These are phyloP conservation scores for Cyprinodon diabolis DNA, from an alignment of 2,797 vertebrate species.

Conservation along the genomic window DNA sequence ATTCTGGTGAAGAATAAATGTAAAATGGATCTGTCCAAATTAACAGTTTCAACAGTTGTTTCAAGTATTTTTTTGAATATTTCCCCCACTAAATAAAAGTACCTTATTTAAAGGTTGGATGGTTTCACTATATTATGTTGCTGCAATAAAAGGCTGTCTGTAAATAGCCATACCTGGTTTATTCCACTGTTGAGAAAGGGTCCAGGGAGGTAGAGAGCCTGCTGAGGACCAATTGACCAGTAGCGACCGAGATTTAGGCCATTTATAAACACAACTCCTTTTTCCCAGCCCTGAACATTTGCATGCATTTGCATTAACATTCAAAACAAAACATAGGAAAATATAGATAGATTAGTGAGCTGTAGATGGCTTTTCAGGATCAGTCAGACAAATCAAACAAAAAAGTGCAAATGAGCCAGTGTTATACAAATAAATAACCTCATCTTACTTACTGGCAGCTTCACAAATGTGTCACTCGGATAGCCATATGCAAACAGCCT, in stretches of 20 bases:
- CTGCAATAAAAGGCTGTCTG: not conserved
- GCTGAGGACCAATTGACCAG: slow-evolving; percentile 94
- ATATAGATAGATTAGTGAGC: not conserved
- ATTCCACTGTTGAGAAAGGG: slow-evolving; percentile 86
- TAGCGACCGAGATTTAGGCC: slow-evolving; percentile 92
- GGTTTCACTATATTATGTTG: not conserved
- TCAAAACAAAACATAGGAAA: not conserved
- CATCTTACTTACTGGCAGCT: slow-evolving; percentile 83
- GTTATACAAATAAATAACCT: not conserved
- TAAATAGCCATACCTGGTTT: slow-evolving; percentile 84
- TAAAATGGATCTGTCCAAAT: not conserved
- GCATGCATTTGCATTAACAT: not conserved
- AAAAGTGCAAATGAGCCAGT: not conserved
- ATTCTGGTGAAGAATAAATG: too few relatives aligned
- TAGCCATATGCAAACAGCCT: slow-evolving; percentile 82
- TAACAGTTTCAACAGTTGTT: not conserved
- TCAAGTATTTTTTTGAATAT: not conserved
- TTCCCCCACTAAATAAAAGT: not conserved
- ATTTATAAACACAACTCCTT: slow-evolving; percentile 93
- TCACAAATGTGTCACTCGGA: slow-evolving; percentile 91
- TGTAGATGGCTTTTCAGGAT: not conserved
- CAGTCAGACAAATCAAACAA: not conserved
- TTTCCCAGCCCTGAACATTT: slow-evolving; percentile 87
- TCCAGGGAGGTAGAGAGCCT: slow-evolving; percentile 91
- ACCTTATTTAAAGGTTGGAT: not conserved